phyloP scores from a whole-genome alignment of 2,888 invertebrate genomes.

The Isotomurus palustris region DNA sequence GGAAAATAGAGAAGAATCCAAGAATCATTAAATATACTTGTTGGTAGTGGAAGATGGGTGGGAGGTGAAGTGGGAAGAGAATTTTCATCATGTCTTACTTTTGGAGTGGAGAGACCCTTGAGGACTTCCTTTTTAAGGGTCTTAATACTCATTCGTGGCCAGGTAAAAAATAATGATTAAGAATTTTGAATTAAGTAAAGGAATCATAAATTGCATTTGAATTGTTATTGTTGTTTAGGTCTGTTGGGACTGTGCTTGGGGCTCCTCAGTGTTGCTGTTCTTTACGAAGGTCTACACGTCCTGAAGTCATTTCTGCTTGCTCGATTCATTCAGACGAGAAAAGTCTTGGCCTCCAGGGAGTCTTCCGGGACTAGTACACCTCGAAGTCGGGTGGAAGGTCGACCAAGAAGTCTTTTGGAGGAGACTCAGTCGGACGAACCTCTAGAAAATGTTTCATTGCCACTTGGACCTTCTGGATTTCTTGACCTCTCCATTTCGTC shows the following conservation, averaged over 20 bases:
- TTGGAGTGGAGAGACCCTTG: slow-evolving; percentile 30
- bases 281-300: slow-evolving; percentile 38
- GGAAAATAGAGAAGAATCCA: too few species aligned
- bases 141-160: slow-evolving; percentile 23
- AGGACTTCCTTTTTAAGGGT: slow-evolving; percentile 35
- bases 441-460: background rate
- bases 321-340: slow-evolving; percentile 15
- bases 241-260: slow-evolving; percentile 20
- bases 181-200: too few species aligned
- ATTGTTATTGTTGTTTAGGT: slow-evolving; percentile 20
- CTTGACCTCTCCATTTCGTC: slow-evolving; percentile 22
- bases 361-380: background rate
- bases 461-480: background rate
- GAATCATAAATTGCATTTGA: too few species aligned
- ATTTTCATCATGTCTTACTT: slow-evolving; percentile 24
- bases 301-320: slow-evolving; percentile 22
- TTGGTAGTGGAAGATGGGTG: too few species aligned
- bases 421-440: background rate
- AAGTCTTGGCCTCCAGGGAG: background rate
- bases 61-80: too few species aligned
- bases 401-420: slow-evolving; percentile 5
- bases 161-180: slow-evolving; percentile 20
- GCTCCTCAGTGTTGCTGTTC: slow-evolving; percentile 27
- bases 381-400: background rate
- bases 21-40: too few species aligned